These are phyloP conservation scores for Leptinotarsa tumamoca DNA, from an alignment of 2,888 invertebrate genomes.

Conservation along the genomic window DNA sequence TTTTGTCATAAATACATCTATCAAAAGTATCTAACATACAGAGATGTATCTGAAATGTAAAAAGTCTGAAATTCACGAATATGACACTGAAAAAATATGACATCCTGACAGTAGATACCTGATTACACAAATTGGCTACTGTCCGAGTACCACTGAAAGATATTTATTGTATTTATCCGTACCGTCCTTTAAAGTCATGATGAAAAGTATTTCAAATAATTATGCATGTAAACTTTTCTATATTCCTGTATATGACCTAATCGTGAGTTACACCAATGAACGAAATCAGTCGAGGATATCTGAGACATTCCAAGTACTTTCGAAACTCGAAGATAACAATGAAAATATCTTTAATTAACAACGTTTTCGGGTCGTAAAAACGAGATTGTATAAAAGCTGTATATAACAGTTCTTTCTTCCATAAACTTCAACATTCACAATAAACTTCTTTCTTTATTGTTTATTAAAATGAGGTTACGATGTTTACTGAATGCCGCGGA, in stretches of 20 bases:
- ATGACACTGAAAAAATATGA: no score
- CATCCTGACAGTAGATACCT: no score
- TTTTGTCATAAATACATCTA: no score
- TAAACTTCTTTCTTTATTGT: slow-evolving; percentile 58
- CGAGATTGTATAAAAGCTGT: slow-evolving; percentile 45
- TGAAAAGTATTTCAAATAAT: not conserved
- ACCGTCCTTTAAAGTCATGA: not conserved
- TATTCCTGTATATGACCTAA: slow-evolving; percentile 13
- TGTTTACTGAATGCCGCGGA: slow-evolving; percentile 45
- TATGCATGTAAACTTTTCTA: not conserved
- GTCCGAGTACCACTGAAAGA: no score
- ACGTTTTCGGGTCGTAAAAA: slow-evolving; percentile 45
- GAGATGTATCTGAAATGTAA: no score
- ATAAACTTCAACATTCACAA: slow-evolving; percentile 47
- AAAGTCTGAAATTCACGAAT: no score
- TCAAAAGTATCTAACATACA: no score
- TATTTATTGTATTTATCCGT: no score
- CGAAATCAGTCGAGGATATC: slow-evolving; percentile 29
- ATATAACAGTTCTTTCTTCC: slow-evolving; percentile 47
- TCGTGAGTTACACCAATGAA: slow-evolving; percentile 12
- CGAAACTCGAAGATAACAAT: slow-evolving; percentile 47
- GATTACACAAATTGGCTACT: no score
- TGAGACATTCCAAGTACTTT: slow-evolving; percentile 36
- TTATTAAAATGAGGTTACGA: slow-evolving; percentile 63
- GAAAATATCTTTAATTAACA: slow-evolving; percentile 48